Evolutionary conservation across 2,113 vertebrate genomes (phyloP), one percentile per base, ranked within the genome.

Genomic region (Caretta caretta): DNA sequence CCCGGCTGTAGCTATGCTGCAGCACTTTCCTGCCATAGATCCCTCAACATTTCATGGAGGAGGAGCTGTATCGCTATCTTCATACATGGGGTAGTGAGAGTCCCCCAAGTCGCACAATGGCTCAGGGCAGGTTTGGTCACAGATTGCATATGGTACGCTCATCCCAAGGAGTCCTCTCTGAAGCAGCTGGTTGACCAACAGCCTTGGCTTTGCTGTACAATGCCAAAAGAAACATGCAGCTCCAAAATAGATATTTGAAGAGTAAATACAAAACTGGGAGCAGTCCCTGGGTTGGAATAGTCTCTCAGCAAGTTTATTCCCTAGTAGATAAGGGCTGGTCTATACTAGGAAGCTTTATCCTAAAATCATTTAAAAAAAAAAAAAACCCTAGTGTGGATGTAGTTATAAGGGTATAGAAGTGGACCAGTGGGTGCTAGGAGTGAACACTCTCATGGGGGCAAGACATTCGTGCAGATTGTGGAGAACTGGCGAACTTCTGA

Each of bases 231-330:
- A 57, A 6, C 1, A 0, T 65, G 25, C 59, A 83, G 65, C 65
- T 80, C 25, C 10, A 13, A 8, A 22, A 1, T 56, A 50, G 24
- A 0, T 17, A 80, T 76, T 6, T 24, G 4, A 1, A 42, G 1
- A 62, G 10, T 16, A 19, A 24, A 19, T 27, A 9, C 0, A 0
- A 2, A 0, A 4, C 10, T 13, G 19, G 19, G 53, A n/a, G 3
- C 0, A 9, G 16, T 48, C 6, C 75, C 50, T 24, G 0, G 1
- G 2, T 16, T 4, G 10, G 1, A 56, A 57, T 38, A 0, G 8
- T 4, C 22, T 0, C 0, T 19, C 1, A 1, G 0, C 17, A 80
- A 72, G 10, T 6, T 10, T 81, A 46, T 17, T n/a, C 76, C 29
- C 24, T 7, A 50, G 59, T 5, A 35, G 35, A 1, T 38, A 1